Evolutionary conservation across 2,888 invertebrate species (phyloP), one percentile per base, ranked within the genome.

Genomic region (Eupsilia transversa): DNA sequence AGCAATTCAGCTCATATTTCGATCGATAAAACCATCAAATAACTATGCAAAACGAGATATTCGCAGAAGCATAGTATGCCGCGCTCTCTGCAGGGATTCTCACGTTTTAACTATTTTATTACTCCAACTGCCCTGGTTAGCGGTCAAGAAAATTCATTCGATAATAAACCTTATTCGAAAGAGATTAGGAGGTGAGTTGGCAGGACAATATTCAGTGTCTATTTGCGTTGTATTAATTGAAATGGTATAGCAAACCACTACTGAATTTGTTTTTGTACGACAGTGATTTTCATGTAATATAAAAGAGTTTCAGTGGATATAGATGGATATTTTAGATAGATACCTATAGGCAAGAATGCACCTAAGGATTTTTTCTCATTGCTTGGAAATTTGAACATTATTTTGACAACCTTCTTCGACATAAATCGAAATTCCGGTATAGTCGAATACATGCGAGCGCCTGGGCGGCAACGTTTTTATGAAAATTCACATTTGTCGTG

Each of bases 101-200:
- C 94, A 94, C 94, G 94, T 92, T 91, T 92, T 86, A 87, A 89
- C 91, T 93, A 90, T 86, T 89, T 90, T 89, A 90, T 87, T 88
- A 79, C 74, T 67, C 77, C 67, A 69, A 67, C 78, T 78, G 72
- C 67, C 59, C 72, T 79, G 63, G 68, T 85, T 77, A 75, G 65
- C 59, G 41, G 52, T 61, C 30, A 27, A 75, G 60, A 70, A 76
- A 66, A 79, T 43, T 1, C 60, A 65, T 66, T 27, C 76, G 23
- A 86, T 67, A 57, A 14, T 79, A 73, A 79, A 81, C 87, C 76
- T 73, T 87, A 86, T 79, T 27, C 17, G 57, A 41, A 74, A 38
- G 68, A 57, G 20, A 66, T 77, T 87, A 78, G 59, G 17, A 65
- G 20, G 38, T 38, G 27, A 63, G 3, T 27, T 70, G 7, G 23